Evolutionary conservation across 1,140 invertebrate species (phyloP).

Genomic region (Zaprionus nigranus): DNA sequence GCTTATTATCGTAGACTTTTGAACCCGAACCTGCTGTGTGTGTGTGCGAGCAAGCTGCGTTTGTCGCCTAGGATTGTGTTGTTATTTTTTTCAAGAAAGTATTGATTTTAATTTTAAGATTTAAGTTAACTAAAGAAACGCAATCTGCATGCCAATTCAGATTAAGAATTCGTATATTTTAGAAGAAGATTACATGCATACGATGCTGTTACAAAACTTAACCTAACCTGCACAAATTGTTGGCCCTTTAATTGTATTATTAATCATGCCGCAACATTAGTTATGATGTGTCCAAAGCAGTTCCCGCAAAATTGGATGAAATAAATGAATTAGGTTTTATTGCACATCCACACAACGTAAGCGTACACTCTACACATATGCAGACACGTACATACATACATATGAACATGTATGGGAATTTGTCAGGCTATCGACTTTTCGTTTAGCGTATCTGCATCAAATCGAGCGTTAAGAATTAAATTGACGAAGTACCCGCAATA

Average conservation of each 20-base stretch:
- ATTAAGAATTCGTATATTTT: background rate
- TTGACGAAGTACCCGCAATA: constrained; percentile 8
- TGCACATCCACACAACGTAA: constrained; percentile 16
- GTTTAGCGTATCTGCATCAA: constrained; percentile 35
- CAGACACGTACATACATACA: background rate
- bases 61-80: background rate
- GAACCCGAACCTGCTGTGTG: constrained; percentile 4
- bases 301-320: constrained; percentile 18
- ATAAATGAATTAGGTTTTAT: constrained; percentile 44
- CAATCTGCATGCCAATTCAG: background rate
- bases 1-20: constrained; percentile 24
- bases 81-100: background rate
- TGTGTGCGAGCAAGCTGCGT: background rate
- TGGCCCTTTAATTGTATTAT: constrained; percentile 15
- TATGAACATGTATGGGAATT: constrained; percentile 1
- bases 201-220: background rate
- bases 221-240: background rate
- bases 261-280: constrained; percentile 37
- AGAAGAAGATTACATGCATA: background rate
- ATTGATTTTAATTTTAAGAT: constrained; percentile 2
- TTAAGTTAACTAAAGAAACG: background rate
- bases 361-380: background rate
- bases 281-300: constrained; percentile 36
- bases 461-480: constrained; percentile 36
- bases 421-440: constrained; percentile 31